These are phyloP conservation scores for Dyspetes luteomarginatus DNA, from an alignment of 2,888 invertebrate species.

Conservation along the genomic window DNA sequence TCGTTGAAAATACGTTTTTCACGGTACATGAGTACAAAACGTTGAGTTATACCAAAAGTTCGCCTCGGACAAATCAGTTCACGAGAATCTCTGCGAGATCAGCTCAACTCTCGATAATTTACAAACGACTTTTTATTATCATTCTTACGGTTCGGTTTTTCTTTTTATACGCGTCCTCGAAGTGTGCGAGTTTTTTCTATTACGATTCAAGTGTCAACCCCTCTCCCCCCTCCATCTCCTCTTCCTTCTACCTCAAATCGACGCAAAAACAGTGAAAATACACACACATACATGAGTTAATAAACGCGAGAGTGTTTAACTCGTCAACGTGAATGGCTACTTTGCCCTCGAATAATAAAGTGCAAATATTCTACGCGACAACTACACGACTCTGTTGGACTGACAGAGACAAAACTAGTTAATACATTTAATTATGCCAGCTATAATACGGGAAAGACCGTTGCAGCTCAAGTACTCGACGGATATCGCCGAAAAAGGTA, in stretches of 20 bases:
- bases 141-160: background rate
- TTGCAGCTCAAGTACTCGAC: conserved; percentile 61
- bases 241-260: too few relatives aligned
- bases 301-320: conserved; percentile 36
- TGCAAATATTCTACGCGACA: conserved; percentile 34
- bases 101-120: background rate
- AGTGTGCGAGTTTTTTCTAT: conserved; percentile 15
- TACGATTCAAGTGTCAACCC: conserved; percentile 31
- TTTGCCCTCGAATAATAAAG: conserved; percentile 29
- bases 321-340: conserved; percentile 45
- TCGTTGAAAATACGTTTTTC: conserved; percentile 57
- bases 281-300: background rate
- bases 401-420: conserved; percentile 39
- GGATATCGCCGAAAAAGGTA: conserved; percentile 67
- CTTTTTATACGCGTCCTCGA: background rate
- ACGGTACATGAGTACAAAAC: conserved; percentile 42
- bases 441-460: conserved; percentile 65
- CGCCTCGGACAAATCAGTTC: conserved; percentile 41
- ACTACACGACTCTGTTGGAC: conserved; percentile 37
- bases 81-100: conserved; percentile 12
- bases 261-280: background rate
- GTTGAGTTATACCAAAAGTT: conserved; percentile 40
- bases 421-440: conserved; percentile 67
- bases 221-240: too few relatives aligned
- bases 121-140: background rate